These are phyloP conservation scores for Enhydra lutris DNA, from an alignment of 2,113 vertebrate genomes.

Conservation along the genomic window DNA sequence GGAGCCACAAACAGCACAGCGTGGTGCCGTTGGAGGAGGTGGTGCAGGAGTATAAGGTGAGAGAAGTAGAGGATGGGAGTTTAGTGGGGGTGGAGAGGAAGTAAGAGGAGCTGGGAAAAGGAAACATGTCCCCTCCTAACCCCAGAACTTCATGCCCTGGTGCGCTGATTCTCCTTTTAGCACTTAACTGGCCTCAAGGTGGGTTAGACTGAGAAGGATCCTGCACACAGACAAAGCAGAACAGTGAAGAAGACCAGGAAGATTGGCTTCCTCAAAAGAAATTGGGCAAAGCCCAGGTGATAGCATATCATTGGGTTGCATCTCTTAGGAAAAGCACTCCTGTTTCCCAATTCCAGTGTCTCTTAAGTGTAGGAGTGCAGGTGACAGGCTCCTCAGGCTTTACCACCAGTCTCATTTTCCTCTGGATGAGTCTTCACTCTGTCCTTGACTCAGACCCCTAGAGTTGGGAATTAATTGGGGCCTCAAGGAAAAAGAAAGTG, in stretches of 20 bases:
- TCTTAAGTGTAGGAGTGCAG: not conserved
- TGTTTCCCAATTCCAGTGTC: not conserved
- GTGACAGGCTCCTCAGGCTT: not conserved
- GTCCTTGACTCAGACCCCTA: not conserved
- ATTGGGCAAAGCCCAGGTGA: not conserved
- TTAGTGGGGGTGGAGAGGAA: not conserved
- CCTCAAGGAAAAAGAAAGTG: not conserved
- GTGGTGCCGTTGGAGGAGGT: constrained; percentile 79
- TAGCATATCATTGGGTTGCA: not conserved
- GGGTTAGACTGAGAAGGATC: not conserved
- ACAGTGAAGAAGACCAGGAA: not conserved
- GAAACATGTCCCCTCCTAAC: not conserved
- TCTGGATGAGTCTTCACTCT: not conserved
- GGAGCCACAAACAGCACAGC: constrained; percentile 75
- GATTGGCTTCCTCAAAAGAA: not conserved
- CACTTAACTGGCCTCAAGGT: not conserved
- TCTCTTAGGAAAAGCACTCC: not conserved
- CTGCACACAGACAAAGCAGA: not conserved
- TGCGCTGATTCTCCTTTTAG: not conserved
- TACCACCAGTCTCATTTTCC: not conserved
- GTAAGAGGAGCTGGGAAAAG: not conserved
- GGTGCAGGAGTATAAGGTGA: constrained; percentile 80
- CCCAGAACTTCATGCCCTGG: not conserved
- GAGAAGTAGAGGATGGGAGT: not conserved
- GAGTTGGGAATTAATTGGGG: not conserved